Percentiles rank a stretch among this genome's conserved stretches.
phyloP scores from a whole-genome alignment of 2,113 vertebrate genomes.

The Pygoscelis adeliae region DNA sequence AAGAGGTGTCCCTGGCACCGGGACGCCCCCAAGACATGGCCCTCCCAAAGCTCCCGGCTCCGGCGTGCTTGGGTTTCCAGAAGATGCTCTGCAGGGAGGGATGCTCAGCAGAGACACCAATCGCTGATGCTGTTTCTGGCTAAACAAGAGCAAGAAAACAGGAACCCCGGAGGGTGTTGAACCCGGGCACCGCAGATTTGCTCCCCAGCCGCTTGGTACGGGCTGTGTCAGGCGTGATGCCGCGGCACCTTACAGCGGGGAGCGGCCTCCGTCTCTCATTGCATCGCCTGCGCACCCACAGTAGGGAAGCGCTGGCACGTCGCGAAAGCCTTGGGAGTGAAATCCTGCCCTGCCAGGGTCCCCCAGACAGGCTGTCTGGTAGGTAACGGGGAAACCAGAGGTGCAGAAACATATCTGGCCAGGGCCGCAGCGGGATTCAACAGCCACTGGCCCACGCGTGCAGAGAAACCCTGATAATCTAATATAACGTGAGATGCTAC shows the following conservation, averaged over 20 bases:
- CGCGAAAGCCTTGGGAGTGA: fast-evolving
- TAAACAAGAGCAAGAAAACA: neutral
- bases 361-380: fast-evolving
- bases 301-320: neutral
- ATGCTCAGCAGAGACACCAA: neutral
- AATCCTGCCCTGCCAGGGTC: neutral
- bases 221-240: neutral
- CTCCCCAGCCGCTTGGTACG: neutral
- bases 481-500: slow-evolving; percentile 49
- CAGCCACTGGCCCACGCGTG: fast-evolving
- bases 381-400: neutral
- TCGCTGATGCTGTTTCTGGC: neutral
- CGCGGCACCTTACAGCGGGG: neutral
- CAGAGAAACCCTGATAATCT: slow-evolving; percentile 31
- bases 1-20: neutral
- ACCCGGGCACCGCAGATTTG: neutral
- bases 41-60: neutral
- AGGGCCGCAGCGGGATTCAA: neutral
- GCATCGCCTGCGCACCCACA: fast-evolving
- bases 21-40: neutral
- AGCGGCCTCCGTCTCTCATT: neutral
- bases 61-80: fast-evolving
- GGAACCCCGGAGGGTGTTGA: neutral
- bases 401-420: neutral
- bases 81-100: neutral